Evolutionary conservation across 2,888 invertebrate genomes (phyloP), one percentile per base, ranked within the genome.

Genomic region (Phorcus lineatus): DNA sequence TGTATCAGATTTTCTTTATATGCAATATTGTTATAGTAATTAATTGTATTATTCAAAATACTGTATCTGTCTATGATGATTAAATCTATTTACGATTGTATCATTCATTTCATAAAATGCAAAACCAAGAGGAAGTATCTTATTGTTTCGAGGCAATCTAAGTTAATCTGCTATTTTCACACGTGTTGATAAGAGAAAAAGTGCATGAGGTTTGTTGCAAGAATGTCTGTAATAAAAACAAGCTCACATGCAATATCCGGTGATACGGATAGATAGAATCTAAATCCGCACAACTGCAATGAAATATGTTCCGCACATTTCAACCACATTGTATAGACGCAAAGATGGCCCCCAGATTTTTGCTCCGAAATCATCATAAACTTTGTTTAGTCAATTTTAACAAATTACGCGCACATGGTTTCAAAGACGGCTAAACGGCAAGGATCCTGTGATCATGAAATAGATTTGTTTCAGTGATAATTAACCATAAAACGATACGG

Each of bases 381-480:
- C 36, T 19, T 36, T 70, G 28, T 36, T 70, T 70, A 70, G 70
- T 36, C 70, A 70, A 70, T 17, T 70, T 40, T 40, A 70, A 70
- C 70, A 70, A 70, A 70, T 70, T 70, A 36, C 17, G 40, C 28
- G 28, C 70, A 70, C 70, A 36, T 70, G 70, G 31, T 36, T 40
- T 70, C 70, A 70, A 70, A 70, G 70, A 31, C n/a, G 31, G n/a
- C 40, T 70, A 40, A 70, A 70, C 36, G 40, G 70, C 31, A n/a
- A 36, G 17, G 19, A 70, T 19, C 40, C 70, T 40, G 2, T 36
- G 40, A 40, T 36, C 40, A 31, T 4, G 70, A 36, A 36, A 70
- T 36, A 40, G 70, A 70, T 70, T 70, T 36, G 36, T 70, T 70
- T 70, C 40, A 70, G 36, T 70, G 70, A 70, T 70, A 70, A 70